Conservation (phyloP, 2,113 vertebrate species). For the Phyllostomus discolor region DNA sequence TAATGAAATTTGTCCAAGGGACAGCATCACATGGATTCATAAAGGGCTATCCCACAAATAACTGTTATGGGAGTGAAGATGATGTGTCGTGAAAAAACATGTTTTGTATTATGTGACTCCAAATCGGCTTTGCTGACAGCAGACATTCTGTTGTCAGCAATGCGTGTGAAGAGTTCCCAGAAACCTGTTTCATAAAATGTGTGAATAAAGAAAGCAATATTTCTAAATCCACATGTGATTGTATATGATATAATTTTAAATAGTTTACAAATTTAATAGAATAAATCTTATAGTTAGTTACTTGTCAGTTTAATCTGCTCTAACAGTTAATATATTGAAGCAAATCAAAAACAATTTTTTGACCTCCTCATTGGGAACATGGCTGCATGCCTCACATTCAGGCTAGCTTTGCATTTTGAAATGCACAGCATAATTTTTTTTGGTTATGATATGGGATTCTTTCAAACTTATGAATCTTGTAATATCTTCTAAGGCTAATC, state of each 20-base stretch:
- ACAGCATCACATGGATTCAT: neutral
- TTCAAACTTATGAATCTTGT: neutral
- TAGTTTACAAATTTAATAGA: neutral
- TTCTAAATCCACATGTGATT: neutral
- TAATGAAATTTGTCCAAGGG: neutral
- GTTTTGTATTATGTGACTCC: neutral
- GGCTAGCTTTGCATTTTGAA: neutral
- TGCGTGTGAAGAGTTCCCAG: neutral
- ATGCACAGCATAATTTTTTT: neutral
- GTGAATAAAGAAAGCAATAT: neutral
- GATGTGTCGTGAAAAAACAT: neutral
- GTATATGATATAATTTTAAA: neutral
- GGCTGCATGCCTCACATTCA: neutral
- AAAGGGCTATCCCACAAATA: neutral
- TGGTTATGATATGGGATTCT: neutral
- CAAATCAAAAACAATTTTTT: neutral
- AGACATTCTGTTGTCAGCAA: neutral
- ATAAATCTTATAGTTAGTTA: neutral
- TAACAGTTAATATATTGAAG: neutral
- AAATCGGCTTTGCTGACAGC: neutral
- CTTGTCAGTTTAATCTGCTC: neutral
- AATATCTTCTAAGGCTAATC: neutral
- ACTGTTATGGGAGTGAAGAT: neutral
- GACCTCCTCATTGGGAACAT: neutral
- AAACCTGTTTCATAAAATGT: neutral